These are phyloP conservation scores for Rhynchotus rufescens DNA, from an alignment of 2,797 vertebrate genomes.

Conservation along the genomic window DNA sequence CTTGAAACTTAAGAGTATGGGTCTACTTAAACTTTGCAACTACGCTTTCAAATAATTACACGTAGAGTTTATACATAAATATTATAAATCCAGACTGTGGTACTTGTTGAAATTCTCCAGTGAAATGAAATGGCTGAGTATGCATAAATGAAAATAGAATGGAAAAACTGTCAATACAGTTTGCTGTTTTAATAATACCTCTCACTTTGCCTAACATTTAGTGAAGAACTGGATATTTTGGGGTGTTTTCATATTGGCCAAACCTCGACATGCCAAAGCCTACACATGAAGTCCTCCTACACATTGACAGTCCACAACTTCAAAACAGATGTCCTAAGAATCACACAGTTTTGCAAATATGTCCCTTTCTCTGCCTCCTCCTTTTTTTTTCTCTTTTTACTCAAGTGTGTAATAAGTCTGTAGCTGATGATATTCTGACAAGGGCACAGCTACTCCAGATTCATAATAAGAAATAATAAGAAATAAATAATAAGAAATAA, in stretches of 20 bases:
- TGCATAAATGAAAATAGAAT: background rate
- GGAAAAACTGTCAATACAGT: background rate
- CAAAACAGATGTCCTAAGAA: constrained; percentile 14
- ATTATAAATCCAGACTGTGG: background rate
- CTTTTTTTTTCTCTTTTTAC: background rate
- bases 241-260: background rate
- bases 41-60: background rate
- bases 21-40: background rate
- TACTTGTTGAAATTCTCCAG: background rate
- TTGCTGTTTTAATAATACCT: background rate
- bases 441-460: background rate
- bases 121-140: background rate
- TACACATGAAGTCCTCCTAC: background rate
- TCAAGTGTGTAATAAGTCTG: background rate
- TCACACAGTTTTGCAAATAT: background rate
- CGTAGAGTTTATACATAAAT: background rate
- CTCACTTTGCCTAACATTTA: background rate
- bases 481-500: no score
- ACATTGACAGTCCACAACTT: background rate
- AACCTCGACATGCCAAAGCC: background rate
- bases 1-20: background rate
- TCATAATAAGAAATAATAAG: no score
- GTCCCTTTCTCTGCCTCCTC: background rate
- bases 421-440: background rate
- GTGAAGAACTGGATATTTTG: background rate